A percentile compares a stretch with the other conserved stretches of the same genome.
phyloP scores from a whole-genome alignment of 2,113 vertebrate genomes.

The Rafetus swinhoei region DNA sequence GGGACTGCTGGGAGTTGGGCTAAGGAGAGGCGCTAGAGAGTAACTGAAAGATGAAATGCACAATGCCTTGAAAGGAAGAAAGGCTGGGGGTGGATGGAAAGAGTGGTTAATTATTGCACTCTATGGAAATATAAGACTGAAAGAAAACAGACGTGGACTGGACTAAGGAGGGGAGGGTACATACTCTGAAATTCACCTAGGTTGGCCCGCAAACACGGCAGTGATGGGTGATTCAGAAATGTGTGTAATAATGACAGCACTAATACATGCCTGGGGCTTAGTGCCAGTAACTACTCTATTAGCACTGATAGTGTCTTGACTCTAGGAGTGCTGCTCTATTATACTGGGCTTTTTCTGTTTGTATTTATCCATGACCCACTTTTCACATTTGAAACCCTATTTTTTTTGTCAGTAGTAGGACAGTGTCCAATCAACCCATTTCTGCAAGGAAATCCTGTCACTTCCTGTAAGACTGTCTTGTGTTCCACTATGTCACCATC shows the following conservation, averaged over 20 bases:
- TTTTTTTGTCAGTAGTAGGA: constrained; percentile 62
- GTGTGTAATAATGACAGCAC: constrained; percentile 12
- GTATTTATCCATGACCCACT: constrained; percentile 58
- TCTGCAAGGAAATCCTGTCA: constrained; percentile 29
- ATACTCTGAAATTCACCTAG: neutral
- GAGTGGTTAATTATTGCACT: accelerated
- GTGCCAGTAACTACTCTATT: neutral
- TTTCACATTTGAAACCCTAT: constrained; percentile 50
- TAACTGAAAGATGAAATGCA: neutral
- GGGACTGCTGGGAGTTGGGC: accelerated
- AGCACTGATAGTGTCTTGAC: accelerated
- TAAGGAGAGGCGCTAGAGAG: neutral
- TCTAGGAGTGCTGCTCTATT: accelerated
- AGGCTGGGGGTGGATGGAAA: accelerated
- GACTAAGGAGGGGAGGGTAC: neutral
- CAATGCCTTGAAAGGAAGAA: neutral
- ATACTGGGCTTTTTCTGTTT: neutral
- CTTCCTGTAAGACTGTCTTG: constrained; percentile 16
- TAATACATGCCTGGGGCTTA: constrained; percentile 16
- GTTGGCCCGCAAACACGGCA: neutral
- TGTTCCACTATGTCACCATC: neutral
- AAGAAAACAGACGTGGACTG: neutral
- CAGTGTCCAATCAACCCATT: neutral
- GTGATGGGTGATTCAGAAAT: constrained; percentile 52
- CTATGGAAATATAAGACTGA: neutral